A percentile compares a stretch with the other conserved stretches of the same genome.
Evolutionary conservation across 2,797 vertebrate species (phyloP).

Genomic region (Cryptoblepharus egeriae): DNA sequence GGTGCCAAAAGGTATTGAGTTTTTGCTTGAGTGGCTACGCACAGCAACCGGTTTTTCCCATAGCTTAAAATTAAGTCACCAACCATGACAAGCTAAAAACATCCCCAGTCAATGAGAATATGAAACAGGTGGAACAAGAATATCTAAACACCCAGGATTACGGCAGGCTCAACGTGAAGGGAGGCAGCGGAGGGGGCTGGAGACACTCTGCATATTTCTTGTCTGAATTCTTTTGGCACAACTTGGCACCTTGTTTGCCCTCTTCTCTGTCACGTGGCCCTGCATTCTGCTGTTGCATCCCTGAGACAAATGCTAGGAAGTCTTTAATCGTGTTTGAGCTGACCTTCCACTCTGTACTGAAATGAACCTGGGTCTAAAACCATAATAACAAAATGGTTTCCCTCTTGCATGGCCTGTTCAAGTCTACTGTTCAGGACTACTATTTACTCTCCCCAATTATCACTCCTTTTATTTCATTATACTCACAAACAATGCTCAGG

Average conservation of each 20-base stretch:
- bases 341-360: neutral
- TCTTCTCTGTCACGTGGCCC: neutral
- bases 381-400: neutral
- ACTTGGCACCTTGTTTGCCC: neutral
- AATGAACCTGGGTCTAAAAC: neutral
- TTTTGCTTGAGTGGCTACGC: neutral
- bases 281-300: neutral
- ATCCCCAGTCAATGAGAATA: neutral
- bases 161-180: conserved; percentile 1
- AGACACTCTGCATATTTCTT: neutral
- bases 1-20: neutral
- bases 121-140: conserved; percentile 15
- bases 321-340: fast-evolving
- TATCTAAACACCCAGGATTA: conserved; percentile 6
- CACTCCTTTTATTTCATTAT: neutral
- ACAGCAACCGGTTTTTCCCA: neutral
- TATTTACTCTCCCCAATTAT: neutral
- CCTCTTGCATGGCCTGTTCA: fast-evolving
- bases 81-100: conserved; percentile 12
- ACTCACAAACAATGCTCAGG: neutral
- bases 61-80: conserved; percentile 25
- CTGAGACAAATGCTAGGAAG: neutral
- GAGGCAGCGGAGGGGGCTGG: neutral
- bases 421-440: neutral
- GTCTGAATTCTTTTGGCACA: neutral